phyloP scores from a whole-genome alignment of 2,888 invertebrate species.

The Mechanitis mazaeus region DNA sequence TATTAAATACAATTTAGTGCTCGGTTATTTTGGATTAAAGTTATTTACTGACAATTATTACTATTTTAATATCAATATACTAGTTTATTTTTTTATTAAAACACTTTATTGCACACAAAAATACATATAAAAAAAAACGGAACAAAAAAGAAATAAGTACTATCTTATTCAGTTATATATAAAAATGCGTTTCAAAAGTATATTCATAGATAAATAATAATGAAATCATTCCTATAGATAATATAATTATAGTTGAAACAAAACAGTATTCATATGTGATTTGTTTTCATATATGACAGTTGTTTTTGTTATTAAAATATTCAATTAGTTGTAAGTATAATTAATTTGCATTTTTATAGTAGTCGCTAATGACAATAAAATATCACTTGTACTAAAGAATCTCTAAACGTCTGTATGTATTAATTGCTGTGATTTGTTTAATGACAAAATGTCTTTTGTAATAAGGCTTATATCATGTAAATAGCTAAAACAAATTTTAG shows the following conservation, averaged over 20 bases:
- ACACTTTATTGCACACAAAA: no score
- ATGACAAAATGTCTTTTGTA: conserved; percentile 7
- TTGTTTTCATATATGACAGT: conserved; percentile 23
- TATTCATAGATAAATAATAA: conserved; percentile 8
- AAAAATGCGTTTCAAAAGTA: no score
- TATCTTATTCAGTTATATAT: no score
- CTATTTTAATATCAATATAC: no score
- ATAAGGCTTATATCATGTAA: not conserved
- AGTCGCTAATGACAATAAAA: conserved; percentile 1
- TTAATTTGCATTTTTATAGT: conserved; percentile 2
- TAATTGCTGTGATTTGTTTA: conserved; percentile 28
- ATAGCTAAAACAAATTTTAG: not conserved
- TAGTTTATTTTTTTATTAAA: no score
- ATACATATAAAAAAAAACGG: no score
- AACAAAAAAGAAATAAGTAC: no score
- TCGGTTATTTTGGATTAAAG: no score
- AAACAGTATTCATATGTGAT: conserved; percentile 38
- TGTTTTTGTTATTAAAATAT: conserved; percentile 17
- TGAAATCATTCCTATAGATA: conserved; percentile 29
- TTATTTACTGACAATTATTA: no score
- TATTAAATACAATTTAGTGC: no score
- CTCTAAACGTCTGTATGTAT: not conserved
- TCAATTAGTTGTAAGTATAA: conserved; percentile 9
- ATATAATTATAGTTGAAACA: conserved; percentile 9
- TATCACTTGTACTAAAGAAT: not conserved